Evolutionary conservation across 2,113 vertebrate genomes (phyloP).

Genomic region (Mugil cephalus): DNA sequence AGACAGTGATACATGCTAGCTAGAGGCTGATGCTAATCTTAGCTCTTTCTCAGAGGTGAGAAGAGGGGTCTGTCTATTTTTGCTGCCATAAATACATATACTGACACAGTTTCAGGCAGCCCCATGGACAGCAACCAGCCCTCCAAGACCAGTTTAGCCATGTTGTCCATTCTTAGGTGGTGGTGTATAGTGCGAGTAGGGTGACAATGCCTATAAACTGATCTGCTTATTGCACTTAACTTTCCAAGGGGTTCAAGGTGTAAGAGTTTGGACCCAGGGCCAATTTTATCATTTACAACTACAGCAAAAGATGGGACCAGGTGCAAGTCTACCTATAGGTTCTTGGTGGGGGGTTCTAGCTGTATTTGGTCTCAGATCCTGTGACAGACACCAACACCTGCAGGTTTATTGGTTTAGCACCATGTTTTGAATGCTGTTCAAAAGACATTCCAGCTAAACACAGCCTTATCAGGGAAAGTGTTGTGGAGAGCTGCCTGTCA

Average conservation of each 20-base stretch:
- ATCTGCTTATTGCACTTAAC: conserved; percentile 53
- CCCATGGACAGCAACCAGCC: conserved; percentile 59
- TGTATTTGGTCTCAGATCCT: conserved; percentile 69
- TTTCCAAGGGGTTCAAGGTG: conserved; percentile 45
- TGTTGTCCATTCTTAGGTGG: conserved; percentile 67
- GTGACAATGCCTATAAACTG: conserved; percentile 56
- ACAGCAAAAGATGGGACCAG: conserved; percentile 51
- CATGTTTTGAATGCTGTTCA: conserved; percentile 50
- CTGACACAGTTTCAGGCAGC: conserved; percentile 78
- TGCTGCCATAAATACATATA: conserved; percentile 82
- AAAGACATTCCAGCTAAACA: conserved; percentile 21
- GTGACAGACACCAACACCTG: conserved; percentile 79
- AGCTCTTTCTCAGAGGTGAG: conserved; percentile 80
- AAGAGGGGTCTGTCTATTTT: conserved; percentile 80
- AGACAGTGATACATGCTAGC: conserved; percentile 73
- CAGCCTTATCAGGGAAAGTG: background rate
- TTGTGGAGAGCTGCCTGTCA: background rate
- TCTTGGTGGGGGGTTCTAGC: conserved; percentile 29
- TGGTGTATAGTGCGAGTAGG: conserved; percentile 55
- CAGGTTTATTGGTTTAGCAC: conserved; percentile 53
- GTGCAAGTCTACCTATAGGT: conserved; percentile 68
- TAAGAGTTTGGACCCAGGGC: conserved; percentile 36
- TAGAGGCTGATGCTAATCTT: conserved; percentile 82
- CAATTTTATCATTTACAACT: conserved; percentile 57
- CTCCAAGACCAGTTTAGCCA: conserved; percentile 48